Evolutionary conservation across 2,113 vertebrate genomes (phyloP).

Genomic region (Grus americana): DNA sequence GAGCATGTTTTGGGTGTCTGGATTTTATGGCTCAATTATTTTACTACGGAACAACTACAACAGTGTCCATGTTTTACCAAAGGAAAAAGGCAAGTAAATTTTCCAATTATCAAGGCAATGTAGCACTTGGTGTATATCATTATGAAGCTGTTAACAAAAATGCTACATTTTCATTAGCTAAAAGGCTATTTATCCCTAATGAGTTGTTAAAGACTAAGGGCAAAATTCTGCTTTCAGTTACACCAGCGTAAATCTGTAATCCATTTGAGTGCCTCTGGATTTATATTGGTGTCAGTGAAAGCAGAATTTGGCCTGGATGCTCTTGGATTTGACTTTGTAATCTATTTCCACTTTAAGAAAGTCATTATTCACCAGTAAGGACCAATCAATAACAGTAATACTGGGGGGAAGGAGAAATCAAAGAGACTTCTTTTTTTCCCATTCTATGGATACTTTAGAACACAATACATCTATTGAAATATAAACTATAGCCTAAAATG

Average conservation of each 20-base stretch:
- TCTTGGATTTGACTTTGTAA: conserved; percentile 27
- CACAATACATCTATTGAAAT: not conserved
- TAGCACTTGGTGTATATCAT: conserved; percentile 35
- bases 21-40: conserved; percentile 46
- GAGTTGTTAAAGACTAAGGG: conserved; percentile 30
- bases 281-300: not conserved
- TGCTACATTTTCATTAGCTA: conserved; percentile 47
- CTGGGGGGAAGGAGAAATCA: conserved; percentile 33
- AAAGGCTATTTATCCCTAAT: conserved; percentile 67
- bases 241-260: conserved; percentile 14
- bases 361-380: conserved; percentile 45
- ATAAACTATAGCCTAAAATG: not conserved
- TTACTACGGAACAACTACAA: not conserved
- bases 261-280: not conserved
- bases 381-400: conserved; percentile 34
- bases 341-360: not conserved
- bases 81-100: conserved; percentile 51
- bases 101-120: conserved; percentile 51
- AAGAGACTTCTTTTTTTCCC: not conserved
- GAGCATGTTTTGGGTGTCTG: not conserved
- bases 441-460: not conserved
- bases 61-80: not conserved
- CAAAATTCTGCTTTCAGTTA: conserved; percentile 38
- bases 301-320: not conserved
- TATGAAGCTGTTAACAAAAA: conserved; percentile 45